Base-by-base conservation (phyloP, 2,888 invertebrate genomes). In the Achlya flavicornis region DNA sequence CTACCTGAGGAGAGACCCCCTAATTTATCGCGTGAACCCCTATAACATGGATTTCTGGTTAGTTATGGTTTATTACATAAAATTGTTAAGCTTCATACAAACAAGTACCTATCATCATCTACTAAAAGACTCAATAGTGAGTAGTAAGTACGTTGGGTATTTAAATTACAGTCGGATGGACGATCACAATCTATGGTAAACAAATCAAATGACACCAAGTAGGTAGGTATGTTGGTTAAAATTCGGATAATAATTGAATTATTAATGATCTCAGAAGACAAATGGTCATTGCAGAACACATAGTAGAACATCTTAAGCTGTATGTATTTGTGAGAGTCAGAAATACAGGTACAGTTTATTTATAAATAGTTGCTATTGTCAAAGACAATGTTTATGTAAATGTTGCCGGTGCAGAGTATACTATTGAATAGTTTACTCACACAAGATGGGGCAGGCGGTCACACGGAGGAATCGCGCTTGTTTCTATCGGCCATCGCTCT, bases 1-100 rank as follows among this genome's bases (percentile, higher is more conserved):
- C 73, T 80, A 82, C 81, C 83, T 80, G 83, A 63, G 59, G 61
- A 61, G 64, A 68, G 61, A 68, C 64, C 63, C 60, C 63, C 61
- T 57, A 65, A 16, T 19, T 53, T 53, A 53, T 53, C 19, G 16
- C 7, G n/a, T 53, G 53, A 19, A 53, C 48, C n/a, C 48, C 53
- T 53, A 53, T 19, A n/a, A 53, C 53, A 19, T 53, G 53, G 19
- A 2, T 19, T 19, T 19, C 7, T 1, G 10, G n/a, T n/a, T n/a
- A n/a, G n/a, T n/a, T 53, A 14, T 7, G 4, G 19, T 19, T 48
- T 53, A 10, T 53, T 19, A 3, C 7, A 19, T 10, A 53, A 53
- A 19, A 53, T 16, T 7, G 43, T 4, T 46, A 46, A 48, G 4
- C 48, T 16, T 48, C 48, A 16, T 7, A 16, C 16, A 48, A 48